Evolutionary conservation across 1,140 invertebrate species (phyloP), one percentile per base, ranked within the genome.

Genomic region (Frieseomelitta varia): DNA sequence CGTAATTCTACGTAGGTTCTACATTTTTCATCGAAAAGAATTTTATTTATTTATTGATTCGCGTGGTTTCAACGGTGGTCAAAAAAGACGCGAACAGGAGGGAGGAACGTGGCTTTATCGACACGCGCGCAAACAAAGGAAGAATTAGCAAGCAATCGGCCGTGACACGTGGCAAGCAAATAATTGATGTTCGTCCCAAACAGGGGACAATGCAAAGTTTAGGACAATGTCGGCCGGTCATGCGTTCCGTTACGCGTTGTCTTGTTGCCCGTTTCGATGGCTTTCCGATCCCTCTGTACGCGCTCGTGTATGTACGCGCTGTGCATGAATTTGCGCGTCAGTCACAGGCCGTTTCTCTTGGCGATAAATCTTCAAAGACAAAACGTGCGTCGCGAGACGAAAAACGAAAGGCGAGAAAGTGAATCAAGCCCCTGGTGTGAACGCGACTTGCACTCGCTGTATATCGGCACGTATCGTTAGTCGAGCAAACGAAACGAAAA

Each of bases 111-210:
- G 19, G 81, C 56, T 69, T 69, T 55, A 71, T 72, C 56, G 78
- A 71, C 63, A 73, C 65, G 51, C 74, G 72, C 58, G 58, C 39
- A 68, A 63, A 87, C 87, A 86, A 88, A 88, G 79, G 75, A 76
- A 78, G 87, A 88, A 85, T 86, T 82, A 79, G 87, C 87, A 75
- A 79, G 84, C 80, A 88, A 87, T 68, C 65, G 79, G 79, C 63
- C 81, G 79, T 77, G 34, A 65, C 79, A 75, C 81, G 79, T 77
- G 81, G 79, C 74, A 81, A 81, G 84, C 69, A 84, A 79, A 89
- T 88, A 89, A 92, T 92, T 90, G 85, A 92, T 91, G 84, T 71
- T 80, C 75, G 86, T 86, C 81, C 78, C 85, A 89, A 89, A 89
- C 39, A 21, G 86, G 73, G 84, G 73, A 88, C 88, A 89, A 90